Base-by-base conservation (phyloP, 2,888 invertebrate genomes). In the Limnephilus auricula region DNA sequence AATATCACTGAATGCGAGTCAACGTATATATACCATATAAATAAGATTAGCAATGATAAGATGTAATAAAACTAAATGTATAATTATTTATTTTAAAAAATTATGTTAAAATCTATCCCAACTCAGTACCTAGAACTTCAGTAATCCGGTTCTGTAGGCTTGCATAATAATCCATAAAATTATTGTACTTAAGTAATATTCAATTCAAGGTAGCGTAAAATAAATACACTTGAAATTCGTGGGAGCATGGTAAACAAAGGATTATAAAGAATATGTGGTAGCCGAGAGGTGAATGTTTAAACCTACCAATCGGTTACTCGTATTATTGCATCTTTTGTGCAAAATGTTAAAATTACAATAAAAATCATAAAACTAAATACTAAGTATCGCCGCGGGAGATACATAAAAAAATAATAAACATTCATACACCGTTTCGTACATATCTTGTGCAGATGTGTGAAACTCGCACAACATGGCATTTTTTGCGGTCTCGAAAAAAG, bases 121-220 rank as follows among this genome's bases (percentile, higher is more conserved):
- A 65, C 9, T 65, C 25, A 65, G 25, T 18, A n/a, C n/a, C n/a
- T n/a, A 65, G 9, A 25, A 25, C 25, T 65, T 9, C 25, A 65
- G 25, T 2, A 65, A 9, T 65, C 65, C 65, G 65, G 25, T n/a
- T 6, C 25, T 25, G 25, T 18, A 25, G 25, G 65, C 25, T 65
- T 65, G 82, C 25, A 82, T 82, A 34, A 82, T 82, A 82, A 82
- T 34, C 82, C 82, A 15, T 82, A 34, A 30, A 82, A 34, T 34
- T 34, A 82, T 18, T 32, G 18, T 18, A 34, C 82, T 82, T 25
- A 82, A 82, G 32, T 34, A 34, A 34, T 34, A 34, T 31, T 34
- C 80, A 25, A 82, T 82, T n/a, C 82, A 37, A 37, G 25, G 34
- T 82, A n/a, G 82, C 34, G 82, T 34, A 82, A 34, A 82, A 31